Evolutionary conservation across 2,888 invertebrate genomes (phyloP).

Genomic region (Eucriotettix oculatus): DNA sequence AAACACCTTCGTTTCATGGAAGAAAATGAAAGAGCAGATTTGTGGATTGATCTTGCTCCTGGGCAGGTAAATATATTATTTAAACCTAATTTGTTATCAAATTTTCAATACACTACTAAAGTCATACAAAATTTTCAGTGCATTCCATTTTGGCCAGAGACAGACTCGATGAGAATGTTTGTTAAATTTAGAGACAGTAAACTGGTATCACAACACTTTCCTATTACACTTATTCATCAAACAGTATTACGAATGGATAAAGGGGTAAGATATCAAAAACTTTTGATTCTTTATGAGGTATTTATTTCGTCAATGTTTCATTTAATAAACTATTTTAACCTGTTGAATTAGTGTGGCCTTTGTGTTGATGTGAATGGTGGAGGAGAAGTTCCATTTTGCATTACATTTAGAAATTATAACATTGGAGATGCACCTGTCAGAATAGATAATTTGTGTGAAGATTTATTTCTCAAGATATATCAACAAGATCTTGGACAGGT

Average conservation of each 20-base stretch:
- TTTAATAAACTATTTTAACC: neutral
- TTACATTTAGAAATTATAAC: constrained; percentile 57
- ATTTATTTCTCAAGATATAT: constrained; percentile 62
- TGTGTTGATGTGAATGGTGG: constrained; percentile 59
- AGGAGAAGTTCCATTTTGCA: constrained; percentile 50
- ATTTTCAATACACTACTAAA: neutral
- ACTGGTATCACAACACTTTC: constrained; percentile 59
- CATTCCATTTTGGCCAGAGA: constrained; percentile 66
- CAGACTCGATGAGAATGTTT: constrained; percentile 63
- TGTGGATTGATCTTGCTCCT: constrained; percentile 61
- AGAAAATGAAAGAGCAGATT: constrained; percentile 65
- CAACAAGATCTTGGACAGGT: constrained; percentile 33
- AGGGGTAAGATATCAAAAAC: constrained; percentile 36
- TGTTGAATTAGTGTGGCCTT: constrained; percentile 34
- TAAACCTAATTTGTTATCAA: neutral
- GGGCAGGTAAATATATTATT: constrained; percentile 34
- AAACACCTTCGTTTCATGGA: constrained; percentile 58
- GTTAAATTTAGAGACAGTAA: constrained; percentile 62
- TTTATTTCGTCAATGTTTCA: neutral
- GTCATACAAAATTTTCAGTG: constrained; percentile 21
- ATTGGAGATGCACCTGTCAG: constrained; percentile 66
- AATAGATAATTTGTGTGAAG: constrained; percentile 69
- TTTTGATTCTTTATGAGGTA: neutral
- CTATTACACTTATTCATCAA: constrained; percentile 46
- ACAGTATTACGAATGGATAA: constrained; percentile 70